Evolutionary conservation across 2,888 invertebrate genomes (phyloP).

Genomic region (Scrobipalpa atriplicella): DNA sequence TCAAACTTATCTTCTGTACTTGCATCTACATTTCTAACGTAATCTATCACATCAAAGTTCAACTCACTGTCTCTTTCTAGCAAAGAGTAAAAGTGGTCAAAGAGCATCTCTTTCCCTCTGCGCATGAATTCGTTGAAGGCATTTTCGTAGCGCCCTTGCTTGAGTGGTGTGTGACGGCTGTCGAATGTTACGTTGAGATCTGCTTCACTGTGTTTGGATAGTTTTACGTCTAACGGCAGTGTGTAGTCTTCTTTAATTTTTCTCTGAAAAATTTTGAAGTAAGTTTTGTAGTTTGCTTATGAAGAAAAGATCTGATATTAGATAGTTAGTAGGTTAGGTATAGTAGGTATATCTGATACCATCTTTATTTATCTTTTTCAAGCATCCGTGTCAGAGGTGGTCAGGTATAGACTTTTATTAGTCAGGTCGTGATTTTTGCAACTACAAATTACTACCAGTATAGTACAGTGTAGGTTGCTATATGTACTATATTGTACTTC

Average conservation of each 20-base stretch:
- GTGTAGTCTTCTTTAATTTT: conserved; percentile 64
- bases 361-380: too few species aligned
- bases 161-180: conserved; percentile 57
- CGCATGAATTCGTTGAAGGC: conserved; percentile 70
- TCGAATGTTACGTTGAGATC: conserved; percentile 68
- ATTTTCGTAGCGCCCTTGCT: conserved; percentile 63
- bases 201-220: conserved; percentile 52
- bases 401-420: too few species aligned
- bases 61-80: conserved; percentile 45
- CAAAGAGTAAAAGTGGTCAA: conserved; percentile 58
- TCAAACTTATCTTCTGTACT: conserved; percentile 74
- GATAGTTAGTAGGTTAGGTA: too few species aligned
- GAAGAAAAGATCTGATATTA: too few species aligned
- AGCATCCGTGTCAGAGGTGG: too few species aligned
- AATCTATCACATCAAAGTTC: conserved; percentile 56
- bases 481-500: too few species aligned
- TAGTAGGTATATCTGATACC: too few species aligned
- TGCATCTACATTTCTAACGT: conserved; percentile 61
- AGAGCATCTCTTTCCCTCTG: conserved; percentile 66
- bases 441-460: too few species aligned
- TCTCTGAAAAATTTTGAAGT: conserved; percentile 50
- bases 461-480: too few species aligned
- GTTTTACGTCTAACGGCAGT: conserved; percentile 61
- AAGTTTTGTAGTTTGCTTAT: too few species aligned
- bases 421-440: too few species aligned